Evolutionary conservation across 1,140 invertebrate genomes (phyloP), one percentile per base, ranked within the genome.

Genomic region (Drosophila hydei): DNA sequence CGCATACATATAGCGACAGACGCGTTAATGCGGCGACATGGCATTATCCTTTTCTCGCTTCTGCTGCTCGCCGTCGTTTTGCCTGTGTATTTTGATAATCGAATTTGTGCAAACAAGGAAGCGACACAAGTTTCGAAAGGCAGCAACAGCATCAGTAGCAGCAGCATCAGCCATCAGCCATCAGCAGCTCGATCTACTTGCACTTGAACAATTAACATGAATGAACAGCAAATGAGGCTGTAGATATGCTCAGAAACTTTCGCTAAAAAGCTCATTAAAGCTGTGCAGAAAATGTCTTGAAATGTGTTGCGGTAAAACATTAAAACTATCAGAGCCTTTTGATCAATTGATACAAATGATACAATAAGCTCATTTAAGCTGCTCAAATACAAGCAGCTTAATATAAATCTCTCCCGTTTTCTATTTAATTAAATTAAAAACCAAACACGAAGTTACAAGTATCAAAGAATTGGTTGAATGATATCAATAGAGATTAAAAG

Each of bases 71-170:
- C 9, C 40, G 59, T 48, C 43, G n/a, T n/a, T n/a, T n/a, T 60
- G 62, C 45, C 45, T 47, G 65, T 65, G 65, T 77, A 77, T 75
- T 89, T 76, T 81, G 85, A 89, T 89, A 89, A 89, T 89, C 85
- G 81, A 89, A 89, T 89, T 89, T 89, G 85, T 65, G 74, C 84
- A 89, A 84, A 84, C 84, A 84, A 83, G 73, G 69, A 64, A 56
- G 56, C 48, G 60, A 71, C 59, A 71, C 64, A 75, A 79, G 75
- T 72, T 73, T 72, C 62, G 59, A 47, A 64, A 58, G 51, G 42
- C 18, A 55, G 51, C 5, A 18, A 12, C 33, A 55, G 42, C 42
- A 18, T 0, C 21, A 9, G 36, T 62, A 55, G 19, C 47, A n/a
- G n/a, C n/a, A n/a, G n/a, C n/a, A n/a, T n/a, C n/a, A n/a, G n/a